A percentile compares a stretch with the other conserved stretches of the same genome.
Evolutionary conservation across 2,797 vertebrate genomes (phyloP).

Genomic region (Tenualosa ilisha): DNA sequence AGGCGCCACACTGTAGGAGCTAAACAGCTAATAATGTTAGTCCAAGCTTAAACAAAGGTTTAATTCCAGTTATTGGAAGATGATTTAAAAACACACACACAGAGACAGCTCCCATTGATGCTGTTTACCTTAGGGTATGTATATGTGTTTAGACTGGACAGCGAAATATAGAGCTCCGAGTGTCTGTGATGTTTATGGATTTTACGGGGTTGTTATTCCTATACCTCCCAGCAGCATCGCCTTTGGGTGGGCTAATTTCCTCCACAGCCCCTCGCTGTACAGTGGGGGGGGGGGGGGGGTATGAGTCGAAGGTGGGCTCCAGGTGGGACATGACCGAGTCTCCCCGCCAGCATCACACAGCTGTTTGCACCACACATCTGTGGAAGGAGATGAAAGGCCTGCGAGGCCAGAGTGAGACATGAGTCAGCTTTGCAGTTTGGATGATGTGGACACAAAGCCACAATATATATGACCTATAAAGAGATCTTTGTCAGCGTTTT

Average conservation of each 20-base stretch:
- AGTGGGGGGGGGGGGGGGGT: neutral
- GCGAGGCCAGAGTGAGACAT: neutral
- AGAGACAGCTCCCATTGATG: neutral
- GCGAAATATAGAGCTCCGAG: neutral
- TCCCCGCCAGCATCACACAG: neutral
- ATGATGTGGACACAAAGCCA: neutral
- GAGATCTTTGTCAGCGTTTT: neutral
- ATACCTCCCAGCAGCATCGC: neutral
- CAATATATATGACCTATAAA: neutral
- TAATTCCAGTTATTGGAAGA: neutral
- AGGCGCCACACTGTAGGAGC: neutral
- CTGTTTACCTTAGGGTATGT: neutral
- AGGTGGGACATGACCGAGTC: neutral
- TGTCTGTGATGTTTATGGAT: neutral
- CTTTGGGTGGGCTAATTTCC: neutral
- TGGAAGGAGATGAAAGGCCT: neutral
- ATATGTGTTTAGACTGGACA: neutral
- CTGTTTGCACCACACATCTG: neutral
- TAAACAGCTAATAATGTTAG: neutral
- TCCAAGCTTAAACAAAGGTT: neutral
- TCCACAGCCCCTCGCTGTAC: neutral
- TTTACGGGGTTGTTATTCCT: neutral
- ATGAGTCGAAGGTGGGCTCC: neutral
- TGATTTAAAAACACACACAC: neutral
- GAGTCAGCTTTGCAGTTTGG: neutral